Percentiles rank a stretch among this genome's conserved stretches.
These are phyloP conservation scores for Phrixothrix hirtus DNA, from an alignment of 2,888 invertebrate species.

Conservation along the genomic window DNA sequence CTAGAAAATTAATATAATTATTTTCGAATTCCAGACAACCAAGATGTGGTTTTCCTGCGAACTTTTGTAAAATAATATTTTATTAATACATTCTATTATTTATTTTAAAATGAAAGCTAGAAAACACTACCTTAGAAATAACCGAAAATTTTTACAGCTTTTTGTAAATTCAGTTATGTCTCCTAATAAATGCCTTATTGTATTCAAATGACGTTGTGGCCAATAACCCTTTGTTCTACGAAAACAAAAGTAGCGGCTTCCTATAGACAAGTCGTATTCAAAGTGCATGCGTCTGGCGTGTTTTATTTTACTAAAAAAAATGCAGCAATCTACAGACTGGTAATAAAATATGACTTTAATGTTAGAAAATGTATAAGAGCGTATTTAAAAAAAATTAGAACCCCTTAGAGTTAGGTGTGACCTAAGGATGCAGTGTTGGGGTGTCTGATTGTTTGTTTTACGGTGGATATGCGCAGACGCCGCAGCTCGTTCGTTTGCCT, in stretches of 20 bases:
- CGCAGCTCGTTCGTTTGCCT: conserved; percentile 18
- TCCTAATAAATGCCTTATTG: conserved; percentile 17
- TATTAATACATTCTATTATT: conserved; percentile 8
- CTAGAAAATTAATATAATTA: no score
- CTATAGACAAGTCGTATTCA: conserved; percentile 5
- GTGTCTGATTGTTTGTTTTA: conserved; percentile 30
- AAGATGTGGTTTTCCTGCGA: conserved; percentile 42
- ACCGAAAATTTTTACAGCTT: conserved; percentile 2
- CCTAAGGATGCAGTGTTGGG: conserved; percentile 30
- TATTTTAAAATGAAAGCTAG: not conserved
- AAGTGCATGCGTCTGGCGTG: no score
- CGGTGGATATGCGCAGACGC: conserved; percentile 30
- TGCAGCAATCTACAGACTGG: no score
- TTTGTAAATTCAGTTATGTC: not conserved
- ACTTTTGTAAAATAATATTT: conserved; percentile 16
- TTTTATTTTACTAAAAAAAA: no score
- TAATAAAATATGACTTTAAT: no score
- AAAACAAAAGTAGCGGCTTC: conserved; percentile 5
- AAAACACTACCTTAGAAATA: not conserved
- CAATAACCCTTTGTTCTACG: conserved; percentile 32
- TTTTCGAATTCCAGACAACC: no score
- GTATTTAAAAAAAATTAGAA: conserved; percentile 15
- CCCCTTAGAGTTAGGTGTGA: conserved; percentile 31
- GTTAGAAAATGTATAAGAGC: no score
- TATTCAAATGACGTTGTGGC: conserved; percentile 32